Evolutionary conservation across 2,113 vertebrate species (phyloP), one percentile per base, ranked within the genome.

Genomic region (Labeo catla): DNA sequence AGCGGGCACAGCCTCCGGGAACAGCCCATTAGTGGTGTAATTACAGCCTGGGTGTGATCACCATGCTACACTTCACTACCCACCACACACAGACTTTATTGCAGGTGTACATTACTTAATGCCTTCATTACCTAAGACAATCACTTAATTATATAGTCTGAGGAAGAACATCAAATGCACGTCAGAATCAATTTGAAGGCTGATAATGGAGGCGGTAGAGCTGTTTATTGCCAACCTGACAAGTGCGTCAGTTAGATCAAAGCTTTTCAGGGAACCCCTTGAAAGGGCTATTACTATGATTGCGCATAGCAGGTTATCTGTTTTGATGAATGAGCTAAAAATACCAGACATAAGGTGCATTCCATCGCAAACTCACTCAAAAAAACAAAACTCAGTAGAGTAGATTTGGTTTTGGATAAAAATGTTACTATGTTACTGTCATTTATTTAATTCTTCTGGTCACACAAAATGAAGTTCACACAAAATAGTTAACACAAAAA

Each of bases 61-160:
- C 87, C 59, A 76, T 21, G 43, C 72, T 49, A 87, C 82, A 88
- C 89, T 88, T 84, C 87, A 88, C 83, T 85, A 86, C 68, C 82
- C 81, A 85, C 85, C 74, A 70, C 82, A 84, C 73, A 16, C 28
- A 73, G 82, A 23, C 89, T 74, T 90, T 79, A 90, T 74, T 85
- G 65, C 83, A 77, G 83, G 66, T 68, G 77, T 86, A 86, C 82
- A 84, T 90, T 87, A 86, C 82, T 87, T 90, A 90, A 90, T 86
- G 81, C 87, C 89, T 90, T 84, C 85, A 90, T 90, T 88, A 90
- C 89, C 36, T 86, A 84, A 90, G 87, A 90, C 85, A 88, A 88
- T 90, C 47, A 45, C 85, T 87, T 90, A 90, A 90, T 88, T 90
- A 88, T 83, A 82, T 78, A 90, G 86, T 86, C 83, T 63, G 59